Base-by-base conservation (phyloP, 2,113 vertebrate species). In the Epinephelus cyanopodus region DNA sequence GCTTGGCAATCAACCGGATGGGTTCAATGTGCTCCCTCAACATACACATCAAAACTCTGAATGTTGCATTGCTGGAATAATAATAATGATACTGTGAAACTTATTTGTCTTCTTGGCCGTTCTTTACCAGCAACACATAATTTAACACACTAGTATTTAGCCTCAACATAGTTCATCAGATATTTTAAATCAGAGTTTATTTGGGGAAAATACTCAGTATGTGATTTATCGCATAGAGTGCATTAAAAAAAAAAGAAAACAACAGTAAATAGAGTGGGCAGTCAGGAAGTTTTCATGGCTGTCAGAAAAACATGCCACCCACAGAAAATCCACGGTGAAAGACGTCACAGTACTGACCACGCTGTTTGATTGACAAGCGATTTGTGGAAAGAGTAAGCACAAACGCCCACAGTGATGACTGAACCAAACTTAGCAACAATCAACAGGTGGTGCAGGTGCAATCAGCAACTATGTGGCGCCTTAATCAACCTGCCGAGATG, bases 321-420 rank as follows among this genome's bases (percentile, higher is more conserved):
- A 54, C 50, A 82, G 75, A 70, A 88, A 76, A 69, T 61, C 25
- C 23, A 10, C 60, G 33, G 57, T 48, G 74, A 84, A 84, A 75
- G 79, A 87, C 79, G 65, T 85, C 84, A 87, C 11, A 54, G 81
- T 23, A 4, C 65, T 25, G 60, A 87, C 87, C 65, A 42, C 73
- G 0, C 37, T 23, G 73, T 66, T 60, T 85, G 87, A 89, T 1
- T 81, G 89, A 87, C 73, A 65, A 10, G 68, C 0, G 18, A 62
- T 48, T 84, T 89, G 45, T 82, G 78, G 62, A 45, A 65, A 67
- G 33, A 79, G 56, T 17, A 75, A 70, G 3, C 69, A 2, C 60
- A 76, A 79, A 77, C 68, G 80, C n/a, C 82, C 63, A 63, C 67
- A 80, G 68, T 6, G 18, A 73, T 68, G 79, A 68, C 56, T n/a